Conservation (phyloP, 2,113 vertebrate genomes). For the Dipodomys ordii region DNA sequence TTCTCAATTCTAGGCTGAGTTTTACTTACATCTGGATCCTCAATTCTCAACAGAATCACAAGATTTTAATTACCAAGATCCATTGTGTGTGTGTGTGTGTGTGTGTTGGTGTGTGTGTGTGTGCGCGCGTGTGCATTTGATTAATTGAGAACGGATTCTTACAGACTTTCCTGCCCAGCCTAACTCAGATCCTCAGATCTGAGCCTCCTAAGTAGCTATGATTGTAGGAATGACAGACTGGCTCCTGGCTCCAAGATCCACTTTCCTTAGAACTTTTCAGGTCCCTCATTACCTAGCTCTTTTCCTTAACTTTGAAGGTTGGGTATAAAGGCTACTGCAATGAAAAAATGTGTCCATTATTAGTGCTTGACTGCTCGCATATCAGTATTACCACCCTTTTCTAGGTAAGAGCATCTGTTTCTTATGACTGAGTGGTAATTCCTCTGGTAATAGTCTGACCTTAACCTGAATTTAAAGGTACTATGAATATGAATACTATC, state of each 20-base stretch:
- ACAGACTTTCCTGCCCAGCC: too few species aligned
- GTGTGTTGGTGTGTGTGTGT: too few species aligned
- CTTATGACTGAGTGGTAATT: neutral
- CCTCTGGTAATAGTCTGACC: neutral
- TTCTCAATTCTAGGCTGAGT: neutral
- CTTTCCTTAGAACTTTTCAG: neutral
- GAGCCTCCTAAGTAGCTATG: too few species aligned
- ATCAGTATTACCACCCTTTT: neutral
- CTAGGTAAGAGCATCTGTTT: neutral
- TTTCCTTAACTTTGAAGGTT: slow-evolving; percentile 39
- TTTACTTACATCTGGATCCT: neutral
- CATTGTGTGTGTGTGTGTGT: too few species aligned
- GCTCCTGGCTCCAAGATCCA: neutral
- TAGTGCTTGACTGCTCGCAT: neutral
- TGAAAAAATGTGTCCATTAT: neutral
- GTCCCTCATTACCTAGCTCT: neutral
- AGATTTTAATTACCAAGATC: neutral
- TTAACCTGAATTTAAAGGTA: neutral
- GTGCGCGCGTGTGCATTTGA: too few species aligned
- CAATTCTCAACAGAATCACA: neutral
- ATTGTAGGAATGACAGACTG: too few species aligned
- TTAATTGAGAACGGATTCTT: too few species aligned
- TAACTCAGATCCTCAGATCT: too few species aligned
- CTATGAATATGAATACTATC: neutral
- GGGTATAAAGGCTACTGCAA: neutral